These are phyloP conservation scores for Cyclophora punctaria DNA, from an alignment of 2,888 invertebrate genomes.

Conservation along the genomic window DNA sequence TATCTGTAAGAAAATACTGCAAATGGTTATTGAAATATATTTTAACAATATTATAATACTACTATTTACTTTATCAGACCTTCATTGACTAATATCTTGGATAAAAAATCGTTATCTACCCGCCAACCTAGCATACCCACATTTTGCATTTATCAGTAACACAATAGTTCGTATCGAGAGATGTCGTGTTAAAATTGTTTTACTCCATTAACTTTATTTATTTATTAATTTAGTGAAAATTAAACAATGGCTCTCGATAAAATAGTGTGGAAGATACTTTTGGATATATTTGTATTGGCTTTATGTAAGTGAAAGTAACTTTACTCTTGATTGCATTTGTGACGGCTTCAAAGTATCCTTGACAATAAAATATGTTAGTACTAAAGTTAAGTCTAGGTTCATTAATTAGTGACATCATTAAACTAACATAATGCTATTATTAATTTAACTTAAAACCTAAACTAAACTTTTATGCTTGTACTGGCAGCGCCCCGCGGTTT, in stretches of 20 bases:
- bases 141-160: conserved; percentile 28
- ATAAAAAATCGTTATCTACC: too few relatives aligned
- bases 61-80: too few relatives aligned
- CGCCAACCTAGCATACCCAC: conserved; percentile 7
- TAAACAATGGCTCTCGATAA: conserved; percentile 41
- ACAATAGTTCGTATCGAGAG: conserved; percentile 12
- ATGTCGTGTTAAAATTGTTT: conserved; percentile 15
- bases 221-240: neutral
- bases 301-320: conserved; percentile 41
- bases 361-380: too few relatives aligned
- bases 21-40: too few relatives aligned
- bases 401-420: too few relatives aligned
- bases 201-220: neutral
- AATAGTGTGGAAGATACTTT: conserved; percentile 47
- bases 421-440: too few relatives aligned
- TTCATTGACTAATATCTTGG: too few relatives aligned
- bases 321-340: neutral
- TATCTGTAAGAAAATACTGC: too few relatives aligned
- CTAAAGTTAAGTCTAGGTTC: too few relatives aligned
- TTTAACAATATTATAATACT: too few relatives aligned
- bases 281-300: conserved; percentile 46
- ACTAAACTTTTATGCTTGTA: neutral
- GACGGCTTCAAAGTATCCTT: too few relatives aligned
- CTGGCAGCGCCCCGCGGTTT: neutral
- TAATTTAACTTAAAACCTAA: too few relatives aligned